These are phyloP conservation scores for Sarcophaga rosellei DNA, from an alignment of 2,888 invertebrate species.

Conservation along the genomic window DNA sequence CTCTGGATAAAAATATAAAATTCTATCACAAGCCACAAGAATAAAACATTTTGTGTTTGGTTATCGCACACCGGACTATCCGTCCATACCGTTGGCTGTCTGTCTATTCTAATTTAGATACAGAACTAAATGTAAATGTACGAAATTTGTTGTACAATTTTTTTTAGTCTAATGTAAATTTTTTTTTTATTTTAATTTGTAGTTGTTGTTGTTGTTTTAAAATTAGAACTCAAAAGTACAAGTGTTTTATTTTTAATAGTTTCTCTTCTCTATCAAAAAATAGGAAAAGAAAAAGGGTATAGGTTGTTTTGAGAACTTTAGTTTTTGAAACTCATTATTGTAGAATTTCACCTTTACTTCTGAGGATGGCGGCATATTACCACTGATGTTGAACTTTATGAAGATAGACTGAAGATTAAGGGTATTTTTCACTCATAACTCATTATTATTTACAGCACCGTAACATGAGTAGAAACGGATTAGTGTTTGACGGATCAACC, in stretches of 20 bases:
- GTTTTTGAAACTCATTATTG: not conserved
- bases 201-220: slow-evolving; percentile 16
- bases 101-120: not conserved
- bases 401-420: too few species aligned
- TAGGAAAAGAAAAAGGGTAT: not conserved
- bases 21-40: slow-evolving; percentile 15
- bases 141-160: slow-evolving; percentile 28
- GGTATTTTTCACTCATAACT: too few species aligned
- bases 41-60: not conserved
- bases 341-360: too few species aligned
- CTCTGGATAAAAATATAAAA: slow-evolving; percentile 66
- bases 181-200: not conserved
- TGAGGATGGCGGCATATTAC: too few species aligned
- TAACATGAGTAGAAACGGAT: too few species aligned
- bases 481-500: too few species aligned
- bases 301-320: not conserved
- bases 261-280: not conserved
- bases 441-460: too few species aligned
- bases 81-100: not conserved
- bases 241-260: slow-evolving; percentile 21
- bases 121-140: slow-evolving; percentile 14
- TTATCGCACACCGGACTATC: not conserved
- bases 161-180: not conserved
- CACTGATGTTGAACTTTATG: too few species aligned
- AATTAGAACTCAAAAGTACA: slow-evolving; percentile 17